Evolutionary conservation across 1,140 invertebrate genomes (phyloP), one percentile per base, ranked within the genome.

Genomic region (Drosophila ercepeae): DNA sequence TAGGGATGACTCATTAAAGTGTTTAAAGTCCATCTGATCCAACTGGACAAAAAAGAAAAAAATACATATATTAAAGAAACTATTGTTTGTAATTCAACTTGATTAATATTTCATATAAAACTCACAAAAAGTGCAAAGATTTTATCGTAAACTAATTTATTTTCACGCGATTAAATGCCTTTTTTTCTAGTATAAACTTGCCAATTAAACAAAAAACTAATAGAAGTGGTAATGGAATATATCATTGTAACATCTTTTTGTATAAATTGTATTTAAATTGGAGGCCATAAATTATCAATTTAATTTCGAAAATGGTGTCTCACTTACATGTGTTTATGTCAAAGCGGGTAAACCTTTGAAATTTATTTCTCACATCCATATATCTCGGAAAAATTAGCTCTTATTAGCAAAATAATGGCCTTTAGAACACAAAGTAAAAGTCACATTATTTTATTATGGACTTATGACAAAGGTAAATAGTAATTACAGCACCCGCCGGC

Each of bases 401-500:
- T 42, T 18, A 42, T 42, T 16, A 3, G 16, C 39, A 1, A 42
- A 8, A 9, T 42, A 18, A 39, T 14, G 14, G 36, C 36, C 6
- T 39, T 39, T 39, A 39, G 19, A 42, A 18, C 16, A 42, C 39
- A 42, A 42, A 42, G 39, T 42, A 42, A 46, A 25, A 19, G 41
- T 46, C 16, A 9, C 21, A 46, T 64, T 64, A 21, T 13, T 21
- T 48, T 21, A 25, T 61, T 21, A 21, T 14, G 13, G 44, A 39
- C 46, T 45, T 57, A 58, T 45, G 9, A 11, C 59, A 27, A 50
- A 67, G 60, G 59, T 68, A 67, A 68, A 69, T 67, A 39, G 61
- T 45, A 68, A 64, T 32, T 45, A 45, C 25, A 57, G 16, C 13
- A 57, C 13, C 32, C 3, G 18, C 23, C 18, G 13, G 21, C 7